Base-by-base conservation (phyloP, 2,888 invertebrate genomes). In the Pollenia amentaria region DNA sequence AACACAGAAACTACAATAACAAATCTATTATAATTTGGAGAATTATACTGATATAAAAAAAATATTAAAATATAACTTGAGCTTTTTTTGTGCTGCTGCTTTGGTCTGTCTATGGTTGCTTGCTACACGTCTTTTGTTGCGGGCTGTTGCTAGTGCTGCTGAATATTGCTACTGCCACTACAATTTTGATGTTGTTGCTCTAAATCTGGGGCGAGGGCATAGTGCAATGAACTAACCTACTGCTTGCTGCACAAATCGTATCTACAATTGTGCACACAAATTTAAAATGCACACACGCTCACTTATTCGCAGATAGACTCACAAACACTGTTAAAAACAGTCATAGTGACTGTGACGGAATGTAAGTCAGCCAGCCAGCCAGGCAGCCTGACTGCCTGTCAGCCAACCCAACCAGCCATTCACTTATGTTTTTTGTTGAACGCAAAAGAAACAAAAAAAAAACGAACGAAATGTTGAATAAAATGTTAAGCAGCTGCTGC, bases 181-280 rank as follows among this genome's bases (percentile, higher is more conserved):
- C 76, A 65, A 29, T 55, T 80, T 76, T 72, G 77, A 67, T 76
- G 75, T 65, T 88, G 87, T 82, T 85, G 88, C 87, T 84, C 89
- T 88, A 89, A 91, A 92, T 90, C 91, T 90, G 90, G 91, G 92
- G 92, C 92, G 92, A 92, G 92, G 92, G 92, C 92, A 92, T 90
- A 92, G 93, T 91, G 91, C 93, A 93, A 91, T 92, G 92, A 93
- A 92, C 92, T 92, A 90, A 87, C 87, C 87, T 87, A 87, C 84
- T 87, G 82, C 82, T 76, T 46, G 75, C 75, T 82, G 77, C 80
- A 29, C 29, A 81, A 77, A 83, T 86, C 75, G 29, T 86, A 86
- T 79, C 78, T 82, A 55, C 75, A 76, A 65, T 72, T 82, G 73
- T 77, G 62, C 60, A 78, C 44, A 70, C 40, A 57, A 75, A 85